Percentiles rank a stretch among this genome's conserved stretches.
phyloP scores from a whole-genome alignment of 2,888 invertebrate genomes.

The Oscheius myriophilus region DNA sequence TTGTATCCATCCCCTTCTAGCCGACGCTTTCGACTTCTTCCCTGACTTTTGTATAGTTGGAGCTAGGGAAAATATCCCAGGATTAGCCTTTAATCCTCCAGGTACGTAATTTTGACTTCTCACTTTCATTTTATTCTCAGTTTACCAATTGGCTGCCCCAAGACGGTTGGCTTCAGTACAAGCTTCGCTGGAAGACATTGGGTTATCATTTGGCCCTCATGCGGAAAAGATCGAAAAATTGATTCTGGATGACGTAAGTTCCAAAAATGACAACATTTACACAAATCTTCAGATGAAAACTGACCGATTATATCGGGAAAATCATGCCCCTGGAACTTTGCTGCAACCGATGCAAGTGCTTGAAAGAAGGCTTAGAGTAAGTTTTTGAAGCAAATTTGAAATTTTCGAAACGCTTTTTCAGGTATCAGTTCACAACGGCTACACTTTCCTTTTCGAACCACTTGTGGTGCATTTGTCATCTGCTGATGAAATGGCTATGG shows the following conservation, averaged over 20 bases:
- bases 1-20: slow-evolving; percentile 32
- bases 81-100: slow-evolving; percentile 31
- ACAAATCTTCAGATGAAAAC: slow-evolving; percentile 39
- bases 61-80: slow-evolving; percentile 48
- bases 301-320: slow-evolving; percentile 37
- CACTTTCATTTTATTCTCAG: background rate
- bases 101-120: background rate
- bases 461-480: slow-evolving; percentile 71
- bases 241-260: slow-evolving; percentile 44
- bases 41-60: slow-evolving; percentile 52
- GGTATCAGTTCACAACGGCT: slow-evolving; percentile 75
- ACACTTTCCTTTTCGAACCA: slow-evolving; percentile 73
- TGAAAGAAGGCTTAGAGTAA: slow-evolving; percentile 50
- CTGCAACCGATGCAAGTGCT: slow-evolving; percentile 34
- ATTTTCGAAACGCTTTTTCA: slow-evolving; percentile 44
- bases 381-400: slow-evolving; percentile 1
- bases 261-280: too few species aligned
- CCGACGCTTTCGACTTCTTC: slow-evolving; percentile 36
- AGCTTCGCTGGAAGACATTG: slow-evolving; percentile 51
- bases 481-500: slow-evolving; percentile 34
- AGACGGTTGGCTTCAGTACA: slow-evolving; percentile 25
- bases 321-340: slow-evolving; percentile 25
- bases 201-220: slow-evolving; percentile 45
- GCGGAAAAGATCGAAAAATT: slow-evolving; percentile 44
- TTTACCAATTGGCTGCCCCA: slow-evolving; percentile 28